These are phyloP conservation scores for Chironomus tentans DNA, from an alignment of 2,888 invertebrate species.

Conservation along the genomic window DNA sequence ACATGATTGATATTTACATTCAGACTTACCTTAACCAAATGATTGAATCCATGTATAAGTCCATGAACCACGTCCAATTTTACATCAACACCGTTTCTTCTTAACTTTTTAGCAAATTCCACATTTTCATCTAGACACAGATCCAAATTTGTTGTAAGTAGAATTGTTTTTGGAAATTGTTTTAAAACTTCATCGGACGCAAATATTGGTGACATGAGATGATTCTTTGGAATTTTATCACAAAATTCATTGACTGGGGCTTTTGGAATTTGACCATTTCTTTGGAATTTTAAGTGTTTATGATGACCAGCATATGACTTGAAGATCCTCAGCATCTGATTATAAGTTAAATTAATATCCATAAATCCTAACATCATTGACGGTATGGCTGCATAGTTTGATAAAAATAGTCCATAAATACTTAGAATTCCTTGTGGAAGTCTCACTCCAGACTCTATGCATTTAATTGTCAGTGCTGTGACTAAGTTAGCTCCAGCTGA, in stretches of 20 bases:
- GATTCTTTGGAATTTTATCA: conserved; percentile 68
- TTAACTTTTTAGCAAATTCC: conserved; percentile 84
- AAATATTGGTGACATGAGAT: conserved; percentile 80
- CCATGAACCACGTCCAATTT: conserved; percentile 78
- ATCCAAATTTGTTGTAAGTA: conserved; percentile 74
- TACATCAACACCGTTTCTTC: conserved; percentile 63
- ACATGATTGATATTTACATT: too few species aligned
- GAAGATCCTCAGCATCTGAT: conserved; percentile 78
- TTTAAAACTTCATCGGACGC: conserved; percentile 70
- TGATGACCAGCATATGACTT: conserved; percentile 50
- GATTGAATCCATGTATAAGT: conserved; percentile 94
- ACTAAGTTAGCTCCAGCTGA: conserved; percentile 94
- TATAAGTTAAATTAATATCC: conserved; percentile 92
- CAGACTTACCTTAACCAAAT: conserved; percentile 66
- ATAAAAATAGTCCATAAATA: conserved; percentile 79
- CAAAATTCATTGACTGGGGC: conserved; percentile 62
- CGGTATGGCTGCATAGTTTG: conserved; percentile 87
- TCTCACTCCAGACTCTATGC: conserved; percentile 65
- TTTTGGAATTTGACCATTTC: conserved; percentile 36
- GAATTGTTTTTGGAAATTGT: conserved; percentile 63
- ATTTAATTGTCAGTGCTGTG: conserved; percentile 66
- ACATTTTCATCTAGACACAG: conserved; percentile 95
- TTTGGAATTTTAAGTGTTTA: not conserved
- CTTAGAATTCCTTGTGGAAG: conserved; percentile 80
- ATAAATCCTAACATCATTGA: conserved; percentile 82